Evolutionary conservation across 2,113 vertebrate genomes (phyloP), one percentile per base, ranked within the genome.

Genomic region (Collichthys lucidus): DNA sequence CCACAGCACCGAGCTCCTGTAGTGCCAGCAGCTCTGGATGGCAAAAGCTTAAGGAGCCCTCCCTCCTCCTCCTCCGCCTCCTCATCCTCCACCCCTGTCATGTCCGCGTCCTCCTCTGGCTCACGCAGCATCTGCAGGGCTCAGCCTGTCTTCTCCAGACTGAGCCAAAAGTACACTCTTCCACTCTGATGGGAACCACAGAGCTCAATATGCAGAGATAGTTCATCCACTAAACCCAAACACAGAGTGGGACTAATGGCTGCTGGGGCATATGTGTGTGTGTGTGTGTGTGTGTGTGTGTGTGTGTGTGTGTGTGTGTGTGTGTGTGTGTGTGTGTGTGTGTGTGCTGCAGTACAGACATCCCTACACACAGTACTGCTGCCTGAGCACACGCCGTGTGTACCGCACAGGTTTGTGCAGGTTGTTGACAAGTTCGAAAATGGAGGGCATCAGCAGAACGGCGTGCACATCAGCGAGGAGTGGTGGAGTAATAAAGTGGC

Each of bases 401-500:
- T 9, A 14, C 47, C 59, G 72, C 10, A 1, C 24, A 44, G 49
- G 56, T 76, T 74, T 69, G 68, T 16, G 67, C 46, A 22, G 42
- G 67, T 76, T 84, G 77, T 83, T 77, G 83, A 82, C 71, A 78
- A 40, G 47, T 31, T 84, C n/a, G 65, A 73, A 91, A 93, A 92
- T 62, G 31, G 56, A 88, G 44, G 50, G 73, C 88, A 65, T 78
- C 75, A 72, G 86, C 79, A 78, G 64, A 94, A 91, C 86, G 85
- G 94, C 89, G 93, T 92, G 92, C 93, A 95, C 93, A 93, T 94
- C 93, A 95, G 89, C 87, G 91, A 93, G 82, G 92, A 90, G 90
- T 82, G 93, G 87, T 74, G 89, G 90, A 93, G 92, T 11, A 80
- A 77, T 95, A 93, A 91, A 86, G 81, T 87, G 87, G 87, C 87